These are phyloP conservation scores for Nerophis ophidion DNA, from an alignment of 2,113 vertebrate genomes.

Conservation along the genomic window DNA sequence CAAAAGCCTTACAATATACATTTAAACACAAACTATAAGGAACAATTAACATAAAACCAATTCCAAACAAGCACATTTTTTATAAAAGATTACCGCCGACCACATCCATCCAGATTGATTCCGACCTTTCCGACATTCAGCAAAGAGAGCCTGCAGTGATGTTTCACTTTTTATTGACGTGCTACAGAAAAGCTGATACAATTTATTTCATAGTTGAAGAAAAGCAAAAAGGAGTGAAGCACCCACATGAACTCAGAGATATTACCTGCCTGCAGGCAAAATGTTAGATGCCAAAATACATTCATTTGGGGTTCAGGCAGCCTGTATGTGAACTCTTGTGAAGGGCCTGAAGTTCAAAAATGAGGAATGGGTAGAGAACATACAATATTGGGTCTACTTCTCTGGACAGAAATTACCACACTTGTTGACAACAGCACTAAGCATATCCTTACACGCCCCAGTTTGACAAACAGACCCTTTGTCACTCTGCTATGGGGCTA, in stretches of 20 bases:
- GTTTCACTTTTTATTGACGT: constrained; percentile 27
- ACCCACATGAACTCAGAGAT: constrained; percentile 23
- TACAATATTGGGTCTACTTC: background rate
- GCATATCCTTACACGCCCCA: constrained; percentile 23
- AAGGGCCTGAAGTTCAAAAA: constrained; percentile 22
- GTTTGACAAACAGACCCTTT: constrained; percentile 44
- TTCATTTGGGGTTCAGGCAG: constrained; percentile 7
- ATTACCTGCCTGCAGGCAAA: constrained; percentile 47
- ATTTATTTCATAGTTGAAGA: constrained; percentile 11
- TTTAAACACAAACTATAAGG: too few relatives aligned
- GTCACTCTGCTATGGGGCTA: constrained; percentile 34
- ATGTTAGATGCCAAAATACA: constrained; percentile 29
- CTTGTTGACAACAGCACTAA: constrained; percentile 38
- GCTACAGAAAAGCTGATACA: constrained; percentile 11
- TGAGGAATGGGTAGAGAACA: constrained; percentile 19
- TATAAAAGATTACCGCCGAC: constrained; percentile 21
- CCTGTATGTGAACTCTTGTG: constrained; percentile 9
- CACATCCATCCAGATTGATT: constrained; percentile 38
- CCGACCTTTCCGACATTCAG: constrained; percentile 23
- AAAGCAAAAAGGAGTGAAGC: background rate
- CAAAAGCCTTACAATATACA: too few relatives aligned
- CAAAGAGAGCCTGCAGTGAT: constrained; percentile 15
- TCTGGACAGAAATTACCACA: constrained; percentile 16
- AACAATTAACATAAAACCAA: too few relatives aligned
- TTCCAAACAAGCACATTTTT: constrained; percentile 3